Evolutionary conservation across 1,140 invertebrate genomes (phyloP), one percentile per base, ranked within the genome.

Genomic region (Nasonia giraulti): DNA sequence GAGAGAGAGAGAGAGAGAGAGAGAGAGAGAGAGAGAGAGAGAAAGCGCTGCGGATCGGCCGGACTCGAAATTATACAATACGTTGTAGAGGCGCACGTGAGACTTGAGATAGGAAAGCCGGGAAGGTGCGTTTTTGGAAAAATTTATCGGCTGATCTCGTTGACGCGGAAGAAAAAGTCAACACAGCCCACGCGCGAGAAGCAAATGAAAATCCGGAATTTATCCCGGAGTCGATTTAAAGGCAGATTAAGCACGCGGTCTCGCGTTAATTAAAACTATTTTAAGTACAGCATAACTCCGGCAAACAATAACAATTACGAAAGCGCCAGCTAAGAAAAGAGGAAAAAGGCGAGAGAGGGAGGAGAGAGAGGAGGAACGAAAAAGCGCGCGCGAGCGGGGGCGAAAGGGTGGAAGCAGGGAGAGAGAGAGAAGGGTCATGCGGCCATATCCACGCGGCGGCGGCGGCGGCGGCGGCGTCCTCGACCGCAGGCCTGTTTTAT

Each of bases 401-500:
- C 85, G 71, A 76, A 73, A 27, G 27, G 77, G 37, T 31, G 74
- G 79, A 73, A 74, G 74, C 75, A 44, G 33, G 73, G 17, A 33
- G 75, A 82, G 66, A 86, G 47, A 85, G 68, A 83, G 85, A 55
- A 80, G 83, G 84, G 89, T 87, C 86, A 87, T 91, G 87, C 90
- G 87, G 87, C 87, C 89, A 91, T 91, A 92, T 91, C 89, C 90
- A 88, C 89, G 91, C 50, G 78, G 50, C 17, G 55, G 55, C 55
- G 55, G 55, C 55, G 17, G 55, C 17, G 55, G 55, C 17, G 27
- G n/a, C n/a, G n/a, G n/a, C n/a, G n/a, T n/a, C 88, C 90, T 91
- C 91, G 90, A 93, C 92, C 92, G 88, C 91, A 93, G 91, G 90
- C 89, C 91, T 91, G 91, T 93, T 93, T 93, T 93, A 93, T 93